Base-by-base conservation (phyloP, 1,140 invertebrate species). In the Drosophila eugracilis region DNA sequence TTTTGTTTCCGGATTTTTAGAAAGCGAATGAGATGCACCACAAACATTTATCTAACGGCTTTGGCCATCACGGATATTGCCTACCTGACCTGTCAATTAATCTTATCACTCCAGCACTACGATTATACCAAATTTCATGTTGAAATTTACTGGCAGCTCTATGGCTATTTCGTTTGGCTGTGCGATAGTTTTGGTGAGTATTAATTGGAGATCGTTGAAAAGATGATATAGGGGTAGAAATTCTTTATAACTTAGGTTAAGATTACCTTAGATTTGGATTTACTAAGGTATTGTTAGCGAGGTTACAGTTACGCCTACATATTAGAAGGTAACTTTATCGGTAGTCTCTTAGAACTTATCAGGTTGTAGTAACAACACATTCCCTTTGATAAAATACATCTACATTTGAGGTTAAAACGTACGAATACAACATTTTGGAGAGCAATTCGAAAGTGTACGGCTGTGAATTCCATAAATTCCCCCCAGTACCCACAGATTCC, bases 11-110 rank as follows among this genome's bases (percentile, higher is more conserved):
- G n/a, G n/a, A 83, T 90, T 73, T 79, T 10, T 7, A 93, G 92
- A 47, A 93, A 95, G 73, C 93, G 94, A 28, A 96, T 96, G 96
- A 92, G 95, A 53, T 94, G 94, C 58, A 96, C 95, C 22, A 96
- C 96, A 36, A 96, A 96, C 91, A 93, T 94, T 70, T 96, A 96
- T 91, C 92, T 96, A 74, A 95, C 94, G 49, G 95, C 95, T 0
- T 83, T 96, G 65, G 95, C 96, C 24, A 93, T 95, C 30, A 94
- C 95, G 19, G 96, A 96, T 77, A 92, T 96, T 44, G 92, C 95
- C 21, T 95, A 96, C 89, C 92, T 96, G 39, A 91, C 95, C 19
- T 94, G 95, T 74, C 93, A 94, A 65, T 93, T 96, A 75, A 92
- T 94, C 21, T 91, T 96, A 21, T 95, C 95, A 0, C 91, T 95